Evolutionary conservation across 2,888 invertebrate genomes (phyloP).

Genomic region (Philopedon plagiatum): DNA sequence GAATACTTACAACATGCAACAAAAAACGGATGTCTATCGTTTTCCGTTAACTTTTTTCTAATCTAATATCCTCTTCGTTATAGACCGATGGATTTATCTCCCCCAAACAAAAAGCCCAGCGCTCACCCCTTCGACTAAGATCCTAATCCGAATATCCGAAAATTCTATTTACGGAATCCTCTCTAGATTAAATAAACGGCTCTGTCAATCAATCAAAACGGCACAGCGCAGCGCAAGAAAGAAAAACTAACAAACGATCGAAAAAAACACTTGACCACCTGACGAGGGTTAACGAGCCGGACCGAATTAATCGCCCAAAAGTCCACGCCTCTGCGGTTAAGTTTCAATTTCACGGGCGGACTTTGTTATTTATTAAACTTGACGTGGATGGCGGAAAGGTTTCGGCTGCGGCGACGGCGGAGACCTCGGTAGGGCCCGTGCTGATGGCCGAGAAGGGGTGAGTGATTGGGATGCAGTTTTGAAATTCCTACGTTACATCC

Average conservation of each 20-base stretch:
- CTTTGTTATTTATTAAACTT: constrained; percentile 34
- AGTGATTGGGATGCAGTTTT: neutral
- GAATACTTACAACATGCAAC: too few relatives aligned
- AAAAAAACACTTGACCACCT: constrained; percentile 37
- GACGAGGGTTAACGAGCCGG: constrained; percentile 39
- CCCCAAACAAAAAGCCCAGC: neutral
- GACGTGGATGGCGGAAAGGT: neutral
- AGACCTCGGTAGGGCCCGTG: neutral
- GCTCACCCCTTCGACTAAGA: neutral
- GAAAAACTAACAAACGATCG: neutral
- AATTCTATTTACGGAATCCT: neutral
- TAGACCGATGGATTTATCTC: too few relatives aligned
- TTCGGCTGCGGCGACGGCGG: neutral
- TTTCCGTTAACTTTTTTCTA: too few relatives aligned
- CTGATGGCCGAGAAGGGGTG: neutral
- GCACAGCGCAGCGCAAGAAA: too few relatives aligned
- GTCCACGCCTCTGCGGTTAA: constrained; percentile 22
- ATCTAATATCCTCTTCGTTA: too few relatives aligned
- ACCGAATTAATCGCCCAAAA: constrained; percentile 26
- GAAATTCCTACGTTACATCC: too few relatives aligned
- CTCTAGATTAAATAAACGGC: neutral
- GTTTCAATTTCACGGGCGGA: constrained; percentile 28
- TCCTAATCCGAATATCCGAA: too few relatives aligned
- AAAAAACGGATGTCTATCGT: too few relatives aligned
- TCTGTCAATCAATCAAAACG: constrained; percentile 20